Evolutionary conservation across 2,797 vertebrate genomes (phyloP), one percentile per base, ranked within the genome.

Genomic region (Cyclopterus lumpus): DNA sequence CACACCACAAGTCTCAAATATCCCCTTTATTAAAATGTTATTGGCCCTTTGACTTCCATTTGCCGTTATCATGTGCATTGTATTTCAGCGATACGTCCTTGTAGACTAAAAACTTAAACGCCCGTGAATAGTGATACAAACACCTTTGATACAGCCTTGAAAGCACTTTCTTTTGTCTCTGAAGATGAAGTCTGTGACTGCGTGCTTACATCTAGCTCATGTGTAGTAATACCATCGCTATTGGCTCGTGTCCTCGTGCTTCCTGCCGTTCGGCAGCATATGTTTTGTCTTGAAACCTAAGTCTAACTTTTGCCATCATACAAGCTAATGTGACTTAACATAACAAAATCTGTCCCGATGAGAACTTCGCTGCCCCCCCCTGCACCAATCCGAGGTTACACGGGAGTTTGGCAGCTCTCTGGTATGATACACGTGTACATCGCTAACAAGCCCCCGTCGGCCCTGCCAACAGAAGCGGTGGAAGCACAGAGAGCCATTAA

Each of bases 401-500:
- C 42, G 4, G 70, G 62, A 26, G 20, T 75, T 80, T 86, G 71
- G 75, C 82, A 67, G 71, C 79, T 80, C 67, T 88, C 64, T 80
- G 70, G 72, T 86, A 70, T 88, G 87, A 94, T 93, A 88, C 89
- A 92, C 86, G 94, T 90, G 86, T 87, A 85, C 88, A 89, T 89
- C 76, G 89, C 94, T 94, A 94, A 94, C 92, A 95, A 96, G 95
- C 94, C 94, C 94, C 22, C 93, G 93, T 94, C 92, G 92, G 91
- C 42, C 80, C 92, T 94, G 94, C 94, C 95, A 94, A 86, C 73
- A 87, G 89, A 85, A 89, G 91, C 89, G 74, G 87, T 93, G 90
- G 85, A 92, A 94, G 91, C 88, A 79, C 82, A 76, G 71, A 88
- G 85, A 90, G 92, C 92, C 95, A 93, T 95, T 95, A 93, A 78